Base-by-base conservation (phyloP, 2,888 invertebrate genomes). In the Acleris holmiana region DNA sequence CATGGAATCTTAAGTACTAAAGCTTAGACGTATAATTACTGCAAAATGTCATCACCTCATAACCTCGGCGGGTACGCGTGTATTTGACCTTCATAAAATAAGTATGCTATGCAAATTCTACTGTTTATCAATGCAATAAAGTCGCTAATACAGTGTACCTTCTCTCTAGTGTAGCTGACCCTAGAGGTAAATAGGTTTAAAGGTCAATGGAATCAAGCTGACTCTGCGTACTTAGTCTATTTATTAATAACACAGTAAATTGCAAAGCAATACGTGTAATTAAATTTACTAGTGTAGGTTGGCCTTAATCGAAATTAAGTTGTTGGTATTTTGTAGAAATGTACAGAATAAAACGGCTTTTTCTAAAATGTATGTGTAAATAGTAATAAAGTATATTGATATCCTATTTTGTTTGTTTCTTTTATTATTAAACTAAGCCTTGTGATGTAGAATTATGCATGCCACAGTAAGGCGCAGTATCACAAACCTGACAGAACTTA, bases 281-380 rank as follows among this genome's bases (percentile, higher is more conserved):
- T 61, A 69, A n/a, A 71, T 72, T 73, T 41, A 23, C 7, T 69
- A 79, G 74, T 75, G 70, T 72, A 74, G 73, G 74, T 84, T 82
- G 81, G 84, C 85, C 84, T 86, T 86, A 84, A 75, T 83, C 82
- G 78, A 77, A 78, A 76, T 80, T 79, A 83, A 80, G 77, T 83
- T 82, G 76, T 80, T 78, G 35, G 56, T 76, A 76, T 69, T 73
- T 71, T 71, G 68, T 76, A 80, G 69, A 69, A 74, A 73, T 80
- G 78, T 85, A 85, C 80, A 83, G 76, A 82, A 68, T 76, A 72
- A 76, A 76, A 75, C 75, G 71, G 82, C 83, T 87, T 85, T 76
- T 79, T 76, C 73, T 82, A 81, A 81, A 82, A 83, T 76, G 74
- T 81, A 81, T 81, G 77, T 86, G 84, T 86, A 86, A 79, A 85